These are phyloP conservation scores for Megalopta genalis DNA, from an alignment of 1,140 invertebrate genomes.

Conservation along the genomic window DNA sequence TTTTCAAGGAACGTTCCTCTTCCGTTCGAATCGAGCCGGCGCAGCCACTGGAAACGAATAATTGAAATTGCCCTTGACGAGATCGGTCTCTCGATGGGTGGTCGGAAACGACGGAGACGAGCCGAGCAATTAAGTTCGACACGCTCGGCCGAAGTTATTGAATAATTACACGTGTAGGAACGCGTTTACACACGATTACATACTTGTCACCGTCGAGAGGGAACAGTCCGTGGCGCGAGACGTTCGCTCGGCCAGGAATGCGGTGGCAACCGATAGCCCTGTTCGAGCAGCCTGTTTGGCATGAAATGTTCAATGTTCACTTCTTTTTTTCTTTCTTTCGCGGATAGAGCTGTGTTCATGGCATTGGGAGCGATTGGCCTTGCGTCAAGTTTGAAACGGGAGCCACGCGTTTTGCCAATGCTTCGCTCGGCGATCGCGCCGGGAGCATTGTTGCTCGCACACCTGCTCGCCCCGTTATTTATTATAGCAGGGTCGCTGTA, in stretches of 20 bases:
- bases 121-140: too few relatives aligned
- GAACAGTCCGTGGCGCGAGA: background rate
- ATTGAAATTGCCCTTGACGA: too few relatives aligned
- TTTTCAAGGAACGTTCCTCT: too few relatives aligned
- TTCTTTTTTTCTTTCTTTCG: conserved; percentile 51
- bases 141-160: too few relatives aligned
- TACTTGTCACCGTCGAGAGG: background rate
- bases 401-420: conserved; percentile 32
- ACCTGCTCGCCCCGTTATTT: conserved; percentile 27
- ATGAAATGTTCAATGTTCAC: conserved; percentile 35
- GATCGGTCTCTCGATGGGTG: too few relatives aligned
- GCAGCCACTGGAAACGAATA: too few relatives aligned
- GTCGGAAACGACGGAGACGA: too few relatives aligned
- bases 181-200: background rate
- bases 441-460: conserved; percentile 17
- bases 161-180: background rate
- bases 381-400: conserved; percentile 45
- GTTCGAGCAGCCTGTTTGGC: background rate
- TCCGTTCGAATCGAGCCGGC: too few relatives aligned
- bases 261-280: background rate
- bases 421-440: conserved; percentile 9
- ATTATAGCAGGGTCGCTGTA: conserved; percentile 1
- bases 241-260: background rate
- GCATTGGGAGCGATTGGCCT: conserved; percentile 63
- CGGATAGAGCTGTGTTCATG: conserved; percentile 50